Base-by-base conservation (phyloP, 2,797 vertebrate genomes). In the Arnoldichthys spilopterus region DNA sequence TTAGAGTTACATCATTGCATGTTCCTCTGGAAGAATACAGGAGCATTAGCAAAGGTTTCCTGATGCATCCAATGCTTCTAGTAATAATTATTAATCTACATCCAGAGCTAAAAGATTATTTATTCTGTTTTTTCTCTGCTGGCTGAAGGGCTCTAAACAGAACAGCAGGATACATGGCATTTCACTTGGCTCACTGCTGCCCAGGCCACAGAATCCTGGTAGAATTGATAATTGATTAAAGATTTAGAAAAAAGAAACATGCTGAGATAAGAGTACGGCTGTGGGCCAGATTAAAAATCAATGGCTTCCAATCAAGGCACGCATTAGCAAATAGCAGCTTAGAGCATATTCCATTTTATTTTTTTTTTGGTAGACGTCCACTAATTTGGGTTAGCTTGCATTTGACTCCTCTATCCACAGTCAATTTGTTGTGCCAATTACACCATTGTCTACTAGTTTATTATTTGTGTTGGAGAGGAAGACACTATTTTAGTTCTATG, bases 341-440 rank as follows among this genome's bases (percentile, higher is more conserved):
- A 6, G 11, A 45, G 34, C 22, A 1, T 9, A 34, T 30, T 20
- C 6, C 61, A n/a, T 40, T 67, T 76, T 5, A n/a, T n/a, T 40
- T 43, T 37, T 28, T 30, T 6, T 78, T 37, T 63, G 47, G 11
- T 37, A 2, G 51, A 53, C 54, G 13, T 63, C 24, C 22, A 12
- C 11, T 71, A 37, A 78, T 54, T n/a, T 40, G 59, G 32, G 32
- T 30, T 43, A 11, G 69, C 51, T 72, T 45, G n/a, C 18, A 26
- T 56, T 72, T 64, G 20, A 16, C 40, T 68, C n/a, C 28, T 56
- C 20, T 49, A 26, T 7, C 24, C 5, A 26, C 5, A 15, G 16
- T 77, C 70, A 58, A 45, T 59, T 37, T 28, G 34, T 68, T 62
- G 30, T 69, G 54, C 1, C 30, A 26, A 59, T 66, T 67, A 69